Conservation (phyloP, 2,113 vertebrate genomes). For the Sitta europaea region DNA sequence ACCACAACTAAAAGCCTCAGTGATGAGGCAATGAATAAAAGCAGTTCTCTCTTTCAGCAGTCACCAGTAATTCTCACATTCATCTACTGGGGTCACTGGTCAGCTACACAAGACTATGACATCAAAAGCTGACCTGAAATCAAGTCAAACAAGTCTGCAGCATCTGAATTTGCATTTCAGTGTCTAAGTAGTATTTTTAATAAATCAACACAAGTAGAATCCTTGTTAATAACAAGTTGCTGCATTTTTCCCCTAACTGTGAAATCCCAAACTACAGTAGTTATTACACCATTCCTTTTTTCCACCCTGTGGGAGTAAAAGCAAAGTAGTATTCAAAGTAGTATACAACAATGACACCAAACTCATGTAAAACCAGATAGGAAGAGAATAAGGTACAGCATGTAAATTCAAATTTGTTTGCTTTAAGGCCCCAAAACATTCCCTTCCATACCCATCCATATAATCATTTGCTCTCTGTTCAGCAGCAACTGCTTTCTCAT, state of each 20-base stretch:
- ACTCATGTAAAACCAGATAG: not conserved
- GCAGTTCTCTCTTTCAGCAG: not conserved
- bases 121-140: not conserved
- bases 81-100: constrained; percentile 5
- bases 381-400: not conserved
- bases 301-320: not conserved
- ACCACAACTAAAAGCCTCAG: not conserved
- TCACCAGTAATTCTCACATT: not conserved
- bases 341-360: not conserved
- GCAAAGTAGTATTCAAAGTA: not conserved
- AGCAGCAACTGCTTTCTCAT: constrained; percentile 96
- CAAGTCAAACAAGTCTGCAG: not conserved
- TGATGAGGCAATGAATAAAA: not conserved
- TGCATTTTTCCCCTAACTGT: not conserved
- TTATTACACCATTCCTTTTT: not conserved
- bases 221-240: not conserved
- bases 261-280: not conserved
- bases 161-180: not conserved
- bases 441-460: constrained; percentile 88
- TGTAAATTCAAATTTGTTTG: not conserved
- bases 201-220: not conserved
- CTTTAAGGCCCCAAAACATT: not conserved
- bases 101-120: not conserved
- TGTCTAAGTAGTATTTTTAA: not conserved
- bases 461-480: constrained; percentile 96